These are phyloP conservation scores for Dendrolimus pini DNA, from an alignment of 2,888 invertebrate genomes.

Conservation along the genomic window DNA sequence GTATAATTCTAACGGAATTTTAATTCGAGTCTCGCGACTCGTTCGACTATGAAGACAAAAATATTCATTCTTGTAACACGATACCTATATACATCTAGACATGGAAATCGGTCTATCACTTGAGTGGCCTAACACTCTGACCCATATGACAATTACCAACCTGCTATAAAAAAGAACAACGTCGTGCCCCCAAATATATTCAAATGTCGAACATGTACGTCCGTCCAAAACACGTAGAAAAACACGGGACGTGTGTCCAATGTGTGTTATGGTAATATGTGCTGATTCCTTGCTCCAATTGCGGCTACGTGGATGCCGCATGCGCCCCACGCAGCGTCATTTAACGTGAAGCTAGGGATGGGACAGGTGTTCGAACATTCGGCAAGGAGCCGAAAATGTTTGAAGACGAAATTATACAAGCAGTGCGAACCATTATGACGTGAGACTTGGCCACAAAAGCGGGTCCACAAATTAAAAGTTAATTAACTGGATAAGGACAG, in stretches of 20 bases:
- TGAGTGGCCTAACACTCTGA: too few species aligned
- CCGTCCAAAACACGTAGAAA: neutral
- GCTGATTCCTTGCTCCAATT: neutral
- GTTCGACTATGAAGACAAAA: too few species aligned
- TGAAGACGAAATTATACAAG: neutral
- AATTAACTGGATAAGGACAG: too few species aligned
- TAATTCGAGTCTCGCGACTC: too few species aligned
- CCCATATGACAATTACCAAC: too few species aligned
- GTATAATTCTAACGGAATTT: too few species aligned
- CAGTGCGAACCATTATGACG: neutral
- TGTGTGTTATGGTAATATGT: neutral
- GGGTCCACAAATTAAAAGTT: too few species aligned
- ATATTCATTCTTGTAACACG: too few species aligned
- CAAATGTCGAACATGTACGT: neutral
- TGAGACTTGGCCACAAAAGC: too few species aligned
- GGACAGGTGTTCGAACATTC: neutral
- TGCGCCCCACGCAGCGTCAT: neutral
- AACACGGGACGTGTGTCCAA: neutral
- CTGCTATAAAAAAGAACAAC: slow-evolving; percentile 1
- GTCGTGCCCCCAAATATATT: neutral
- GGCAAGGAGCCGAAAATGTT: neutral
- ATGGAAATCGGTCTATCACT: neutral
- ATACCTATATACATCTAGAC: neutral
- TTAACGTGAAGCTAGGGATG: neutral
- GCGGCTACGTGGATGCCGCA: slow-evolving; percentile 1